A percentile compares a stretch with the other conserved stretches of the same genome.
These are phyloP conservation scores for Litoditis marina DNA, from an alignment of 2,888 invertebrate species.

Conservation along the genomic window DNA sequence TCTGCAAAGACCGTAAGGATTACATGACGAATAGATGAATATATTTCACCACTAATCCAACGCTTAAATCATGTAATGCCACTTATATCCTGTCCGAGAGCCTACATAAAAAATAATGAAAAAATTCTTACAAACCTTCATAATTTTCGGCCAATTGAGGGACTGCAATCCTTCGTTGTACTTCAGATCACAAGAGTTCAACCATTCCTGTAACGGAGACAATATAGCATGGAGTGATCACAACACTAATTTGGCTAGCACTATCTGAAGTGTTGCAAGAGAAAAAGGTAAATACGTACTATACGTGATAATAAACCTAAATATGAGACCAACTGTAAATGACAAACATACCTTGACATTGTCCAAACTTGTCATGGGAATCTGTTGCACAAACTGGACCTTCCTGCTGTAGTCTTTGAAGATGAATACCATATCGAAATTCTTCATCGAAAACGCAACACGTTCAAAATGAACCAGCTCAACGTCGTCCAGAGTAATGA, in stretches of 20 bases:
- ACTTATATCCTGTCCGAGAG: background rate
- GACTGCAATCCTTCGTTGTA: slow-evolving; percentile 98
- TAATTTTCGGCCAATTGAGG: slow-evolving; percentile 97
- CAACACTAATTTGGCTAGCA: too few relatives aligned
- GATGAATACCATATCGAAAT: slow-evolving; percentile 99
- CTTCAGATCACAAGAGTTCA: slow-evolving; percentile 82
- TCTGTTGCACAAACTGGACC: slow-evolving; percentile 94
- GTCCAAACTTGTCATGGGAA: slow-evolving; percentile 97
- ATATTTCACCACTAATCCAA: background rate
- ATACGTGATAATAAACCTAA: background rate
- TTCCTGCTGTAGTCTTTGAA: slow-evolving; percentile 95
- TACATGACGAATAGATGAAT: too few relatives aligned
- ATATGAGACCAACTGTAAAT: slow-evolving; percentile 40
- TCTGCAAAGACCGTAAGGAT: slow-evolving; percentile 63
- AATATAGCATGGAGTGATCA: too few relatives aligned
- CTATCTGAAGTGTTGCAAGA: too few relatives aligned
- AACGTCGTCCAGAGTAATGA: slow-evolving; percentile 85
- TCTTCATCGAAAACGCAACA: slow-evolving; percentile 95
- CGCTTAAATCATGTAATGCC: background rate
- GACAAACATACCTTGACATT: slow-evolving; percentile 99
- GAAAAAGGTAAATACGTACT: too few relatives aligned
- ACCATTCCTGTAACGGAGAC: slow-evolving; percentile 33
- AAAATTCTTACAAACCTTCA: slow-evolving; percentile 71
- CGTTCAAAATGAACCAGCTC: slow-evolving; percentile 98
- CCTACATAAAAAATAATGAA: background rate